A percentile compares a stretch with the other conserved stretches of the same genome.
phyloP scores from a whole-genome alignment of 2,797 vertebrate species.

The Esox masquinongy region DNA sequence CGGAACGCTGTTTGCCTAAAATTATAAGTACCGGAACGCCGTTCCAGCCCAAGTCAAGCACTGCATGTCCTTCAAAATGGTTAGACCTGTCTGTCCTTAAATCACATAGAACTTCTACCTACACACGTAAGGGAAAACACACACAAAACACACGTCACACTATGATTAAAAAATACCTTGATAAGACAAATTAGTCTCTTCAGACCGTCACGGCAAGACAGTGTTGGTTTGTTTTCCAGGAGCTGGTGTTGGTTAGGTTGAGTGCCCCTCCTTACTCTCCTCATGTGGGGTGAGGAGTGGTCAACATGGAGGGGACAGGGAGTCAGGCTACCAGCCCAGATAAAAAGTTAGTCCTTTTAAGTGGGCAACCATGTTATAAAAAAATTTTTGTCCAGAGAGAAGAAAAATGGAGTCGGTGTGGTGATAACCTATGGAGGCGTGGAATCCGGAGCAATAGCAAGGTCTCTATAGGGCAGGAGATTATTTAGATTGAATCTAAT shows the following conservation, averaged over 20 bases:
- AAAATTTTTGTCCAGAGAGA: slow-evolving; percentile 32
- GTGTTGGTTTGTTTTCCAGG: slow-evolving; percentile 45
- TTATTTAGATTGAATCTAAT: background rate
- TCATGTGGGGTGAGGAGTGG: slow-evolving; percentile 37
- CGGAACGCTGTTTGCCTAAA: no score
- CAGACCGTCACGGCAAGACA: slow-evolving; percentile 50
- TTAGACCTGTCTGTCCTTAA: slow-evolving; percentile 48
- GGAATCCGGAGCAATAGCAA: slow-evolving; percentile 52
- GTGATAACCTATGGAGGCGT: slow-evolving; percentile 7
- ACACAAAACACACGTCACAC: slow-evolving; percentile 62
- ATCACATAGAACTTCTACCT: slow-evolving; percentile 52
- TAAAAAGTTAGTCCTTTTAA: slow-evolving; percentile 55
- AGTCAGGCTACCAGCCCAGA: slow-evolving; percentile 49
- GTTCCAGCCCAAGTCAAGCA: no score
- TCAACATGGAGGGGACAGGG: slow-evolving; percentile 34
- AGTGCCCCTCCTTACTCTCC: slow-evolving; percentile 15
- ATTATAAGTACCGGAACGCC: no score
- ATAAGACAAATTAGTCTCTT: slow-evolving; percentile 60
- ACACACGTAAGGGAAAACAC: slow-evolving; percentile 64
- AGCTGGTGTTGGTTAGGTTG: slow-evolving; percentile 51
- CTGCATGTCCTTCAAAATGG: slow-evolving; percentile 57
- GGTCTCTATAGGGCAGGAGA: slow-evolving; percentile 37
- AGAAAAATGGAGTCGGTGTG: background rate
- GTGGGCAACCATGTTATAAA: slow-evolving; percentile 35
- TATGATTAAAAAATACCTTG: slow-evolving; percentile 61